Conservation (phyloP, 2,113 vertebrate species). For the Oryzias curvinotus region DNA sequence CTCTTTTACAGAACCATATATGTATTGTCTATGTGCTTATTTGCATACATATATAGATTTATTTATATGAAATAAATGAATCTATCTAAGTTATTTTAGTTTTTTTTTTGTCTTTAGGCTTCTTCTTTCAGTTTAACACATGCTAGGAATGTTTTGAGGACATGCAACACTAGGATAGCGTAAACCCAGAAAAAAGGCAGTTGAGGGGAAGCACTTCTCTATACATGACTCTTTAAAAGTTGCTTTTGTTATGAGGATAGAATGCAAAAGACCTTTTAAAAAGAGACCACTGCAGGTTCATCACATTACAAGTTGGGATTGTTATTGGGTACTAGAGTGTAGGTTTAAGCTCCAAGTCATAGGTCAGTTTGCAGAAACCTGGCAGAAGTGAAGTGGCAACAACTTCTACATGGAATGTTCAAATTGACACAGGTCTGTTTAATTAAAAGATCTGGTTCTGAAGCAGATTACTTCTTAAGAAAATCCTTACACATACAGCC, state of each 20-base stretch:
- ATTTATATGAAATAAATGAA: conserved; percentile 63
- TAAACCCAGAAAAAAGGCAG: conserved; percentile 65
- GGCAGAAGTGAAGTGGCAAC: conserved; percentile 38
- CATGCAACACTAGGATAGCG: conserved; percentile 74
- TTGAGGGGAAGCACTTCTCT: conserved; percentile 54
- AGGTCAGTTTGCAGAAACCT: conserved; percentile 45
- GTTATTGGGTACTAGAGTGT: conserved; percentile 41
- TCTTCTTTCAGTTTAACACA: conserved; percentile 66
- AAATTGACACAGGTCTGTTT: conserved; percentile 29
- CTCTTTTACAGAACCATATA: conserved; percentile 45
- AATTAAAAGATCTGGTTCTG: conserved; percentile 13
- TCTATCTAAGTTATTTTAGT: conserved; percentile 47
- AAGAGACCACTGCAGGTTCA: conserved; percentile 33
- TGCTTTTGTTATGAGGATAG: conserved; percentile 47
- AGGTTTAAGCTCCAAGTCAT: conserved; percentile 39
- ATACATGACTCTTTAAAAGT: conserved; percentile 53
- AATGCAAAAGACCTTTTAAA: conserved; percentile 46
- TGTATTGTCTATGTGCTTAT: conserved; percentile 50
- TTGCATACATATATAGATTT: conserved; percentile 50
- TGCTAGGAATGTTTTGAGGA: conserved; percentile 73
- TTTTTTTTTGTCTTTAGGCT: conserved; percentile 49
- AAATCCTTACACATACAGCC: conserved; percentile 45
- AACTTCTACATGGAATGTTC: conserved; percentile 62
- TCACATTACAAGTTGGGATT: conserved; percentile 37
- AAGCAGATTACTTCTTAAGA: conserved; percentile 28